Percentiles rank a stretch among this genome's conserved stretches.
Conservation (phyloP, 2,113 vertebrate species). For the Lepisosteus osseus region DNA sequence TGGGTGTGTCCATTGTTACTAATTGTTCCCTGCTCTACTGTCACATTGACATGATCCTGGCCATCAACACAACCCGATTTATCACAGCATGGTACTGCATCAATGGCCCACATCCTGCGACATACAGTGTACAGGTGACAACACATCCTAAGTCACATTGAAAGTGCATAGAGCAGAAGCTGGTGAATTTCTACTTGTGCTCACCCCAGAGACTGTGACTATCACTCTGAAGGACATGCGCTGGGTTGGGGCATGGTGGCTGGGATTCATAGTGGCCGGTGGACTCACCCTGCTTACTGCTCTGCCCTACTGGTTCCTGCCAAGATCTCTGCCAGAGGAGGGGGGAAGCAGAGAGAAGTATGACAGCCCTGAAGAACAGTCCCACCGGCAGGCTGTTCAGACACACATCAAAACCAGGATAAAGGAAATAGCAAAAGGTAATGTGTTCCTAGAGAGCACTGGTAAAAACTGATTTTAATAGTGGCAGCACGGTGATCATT, state of each 20-base stretch:
- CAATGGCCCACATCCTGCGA: background rate
- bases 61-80: no score
- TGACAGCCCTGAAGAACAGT: slow-evolving; percentile 18
- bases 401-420: slow-evolving; percentile 40
- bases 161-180: background rate
- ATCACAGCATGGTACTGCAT: no score
- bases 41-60: no score
- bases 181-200: background rate
- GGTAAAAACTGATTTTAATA: no score
- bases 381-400: slow-evolving; percentile 36
- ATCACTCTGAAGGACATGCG: slow-evolving; percentile 63
- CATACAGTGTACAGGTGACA: background rate
- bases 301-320: slow-evolving; percentile 70
- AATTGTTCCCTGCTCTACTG: no score
- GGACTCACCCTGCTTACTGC: slow-evolving; percentile 61
- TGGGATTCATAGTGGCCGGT: slow-evolving; percentile 68
- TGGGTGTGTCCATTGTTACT: no score
- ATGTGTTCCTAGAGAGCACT: no score
- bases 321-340: slow-evolving; percentile 48
- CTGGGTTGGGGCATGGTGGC: slow-evolving; percentile 74
- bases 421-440: slow-evolving; percentile 66
- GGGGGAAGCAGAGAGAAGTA: background rate
- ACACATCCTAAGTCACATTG: background rate
- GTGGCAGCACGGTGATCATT: no score
- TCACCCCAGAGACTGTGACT: slow-evolving; percentile 55